Evolutionary conservation across 2,113 vertebrate species (phyloP).

Genomic region (Lamprologus tigripictilis): DNA sequence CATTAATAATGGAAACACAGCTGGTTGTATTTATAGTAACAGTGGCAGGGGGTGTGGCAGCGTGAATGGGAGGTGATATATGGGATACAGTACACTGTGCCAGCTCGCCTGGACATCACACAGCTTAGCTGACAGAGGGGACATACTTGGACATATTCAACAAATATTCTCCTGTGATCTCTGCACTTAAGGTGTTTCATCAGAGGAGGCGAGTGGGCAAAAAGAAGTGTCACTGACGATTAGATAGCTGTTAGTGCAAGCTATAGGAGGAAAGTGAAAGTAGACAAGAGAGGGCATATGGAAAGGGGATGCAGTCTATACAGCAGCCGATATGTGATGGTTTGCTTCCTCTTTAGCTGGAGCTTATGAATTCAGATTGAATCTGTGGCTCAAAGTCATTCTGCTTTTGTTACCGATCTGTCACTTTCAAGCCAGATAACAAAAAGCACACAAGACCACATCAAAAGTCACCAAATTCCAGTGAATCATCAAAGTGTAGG

Average conservation of each 20-base stretch:
- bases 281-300: neutral
- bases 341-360: neutral
- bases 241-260: neutral
- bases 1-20: constrained; percentile 66
- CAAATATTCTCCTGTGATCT: neutral
- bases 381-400: neutral
- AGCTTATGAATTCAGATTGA: constrained; percentile 10
- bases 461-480: neutral
- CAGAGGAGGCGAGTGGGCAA: neutral
- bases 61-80: constrained; percentile 40
- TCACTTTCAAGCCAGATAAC: neutral
- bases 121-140: neutral
- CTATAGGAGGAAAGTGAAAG: neutral
- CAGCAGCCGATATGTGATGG: neutral
- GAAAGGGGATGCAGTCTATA: neutral
- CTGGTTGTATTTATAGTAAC: constrained; percentile 65
- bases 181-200: neutral
- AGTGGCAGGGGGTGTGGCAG: constrained; percentile 1
- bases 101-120: neutral
- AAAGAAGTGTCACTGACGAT: neutral
- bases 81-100: constrained; percentile 14
- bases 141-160: neutral
- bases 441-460: neutral
- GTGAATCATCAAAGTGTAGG: neutral
- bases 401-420: neutral